Evolutionary conservation across 2,888 invertebrate species (phyloP).

Genomic region (Tenthredo livida): DNA sequence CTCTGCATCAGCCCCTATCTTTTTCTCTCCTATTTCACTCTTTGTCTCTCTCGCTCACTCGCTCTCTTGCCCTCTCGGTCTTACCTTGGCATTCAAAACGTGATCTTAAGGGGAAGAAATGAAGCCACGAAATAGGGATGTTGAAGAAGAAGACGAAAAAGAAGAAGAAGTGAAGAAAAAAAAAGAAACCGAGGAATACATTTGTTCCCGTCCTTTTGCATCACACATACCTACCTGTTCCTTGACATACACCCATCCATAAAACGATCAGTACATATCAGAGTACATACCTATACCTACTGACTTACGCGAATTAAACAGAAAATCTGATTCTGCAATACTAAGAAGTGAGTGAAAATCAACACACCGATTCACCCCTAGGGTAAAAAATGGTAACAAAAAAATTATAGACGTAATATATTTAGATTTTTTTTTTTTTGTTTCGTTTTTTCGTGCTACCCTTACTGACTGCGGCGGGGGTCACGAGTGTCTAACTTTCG

Average conservation of each 20-base stretch:
- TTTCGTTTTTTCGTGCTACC: neutral
- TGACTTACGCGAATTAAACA: neutral
- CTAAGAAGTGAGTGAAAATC: neutral
- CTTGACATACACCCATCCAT: neutral
- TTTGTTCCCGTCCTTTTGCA: constrained; percentile 25
- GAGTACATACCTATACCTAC: neutral
- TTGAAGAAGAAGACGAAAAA: neutral
- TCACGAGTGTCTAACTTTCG: constrained; percentile 42
- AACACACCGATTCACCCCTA: neutral
- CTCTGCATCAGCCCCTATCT: constrained; percentile 5
- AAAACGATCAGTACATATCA: neutral
- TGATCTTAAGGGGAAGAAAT: constrained; percentile 41
- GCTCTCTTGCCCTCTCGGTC: constrained; percentile 7
- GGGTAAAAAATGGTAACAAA: neutral
- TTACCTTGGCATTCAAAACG: constrained; percentile 50
- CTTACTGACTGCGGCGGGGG: constrained; percentile 12
- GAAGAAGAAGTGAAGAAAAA: neutral
- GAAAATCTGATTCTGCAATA: neutral
- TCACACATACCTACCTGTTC: neutral
- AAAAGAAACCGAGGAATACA: constrained; percentile 8
- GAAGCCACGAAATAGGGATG: constrained; percentile 38
- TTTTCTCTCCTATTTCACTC: neutral
- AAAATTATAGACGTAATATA: constrained; percentile 18
- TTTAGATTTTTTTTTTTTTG: neutral
- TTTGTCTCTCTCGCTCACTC: neutral